Percentiles rank a stretch among this genome's conserved stretches.
phyloP scores from a whole-genome alignment of 64 coral and sea anemone genomes.

The Exaiptasia diaphana region DNA sequence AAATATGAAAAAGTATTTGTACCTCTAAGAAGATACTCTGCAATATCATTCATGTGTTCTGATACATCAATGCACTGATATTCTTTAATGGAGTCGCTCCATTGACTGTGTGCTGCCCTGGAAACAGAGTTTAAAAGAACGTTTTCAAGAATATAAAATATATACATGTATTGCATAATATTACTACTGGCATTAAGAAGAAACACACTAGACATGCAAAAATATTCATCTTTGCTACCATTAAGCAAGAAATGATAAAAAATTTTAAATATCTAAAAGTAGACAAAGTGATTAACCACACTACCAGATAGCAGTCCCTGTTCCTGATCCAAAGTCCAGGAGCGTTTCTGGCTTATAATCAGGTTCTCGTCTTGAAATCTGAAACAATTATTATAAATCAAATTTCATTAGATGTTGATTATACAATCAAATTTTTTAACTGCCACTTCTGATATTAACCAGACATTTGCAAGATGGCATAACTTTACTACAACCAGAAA shows the following conservation, averaged over 20 bases:
- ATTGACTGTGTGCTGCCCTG: constrained; percentile 92
- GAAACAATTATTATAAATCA: not conserved
- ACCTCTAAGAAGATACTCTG: constrained; percentile 88
- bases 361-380: constrained; percentile 76
- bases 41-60: constrained; percentile 70
- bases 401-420: not conserved
- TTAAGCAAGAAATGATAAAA: no score
- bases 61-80: constrained; percentile 98
- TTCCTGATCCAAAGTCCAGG: constrained; percentile 88
- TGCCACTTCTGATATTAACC: not conserved
- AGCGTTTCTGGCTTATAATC: constrained; percentile 88
- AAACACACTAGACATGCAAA: no score
- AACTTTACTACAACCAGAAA: no score
- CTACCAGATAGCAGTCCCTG: constrained; percentile 81
- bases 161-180: no score
- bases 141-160: no score
- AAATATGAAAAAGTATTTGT: not conserved
- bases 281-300: no score
- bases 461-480: not conserved
- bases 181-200: no score
- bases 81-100: constrained; percentile 66
- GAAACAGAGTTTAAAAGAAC: not conserved
- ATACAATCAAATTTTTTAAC: not conserved
- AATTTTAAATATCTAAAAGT: no score
- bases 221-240: no score